Percentiles rank a stretch among this genome's conserved stretches.
phyloP scores from a whole-genome alignment of 1,140 invertebrate species.

The Planococcus citri region DNA sequence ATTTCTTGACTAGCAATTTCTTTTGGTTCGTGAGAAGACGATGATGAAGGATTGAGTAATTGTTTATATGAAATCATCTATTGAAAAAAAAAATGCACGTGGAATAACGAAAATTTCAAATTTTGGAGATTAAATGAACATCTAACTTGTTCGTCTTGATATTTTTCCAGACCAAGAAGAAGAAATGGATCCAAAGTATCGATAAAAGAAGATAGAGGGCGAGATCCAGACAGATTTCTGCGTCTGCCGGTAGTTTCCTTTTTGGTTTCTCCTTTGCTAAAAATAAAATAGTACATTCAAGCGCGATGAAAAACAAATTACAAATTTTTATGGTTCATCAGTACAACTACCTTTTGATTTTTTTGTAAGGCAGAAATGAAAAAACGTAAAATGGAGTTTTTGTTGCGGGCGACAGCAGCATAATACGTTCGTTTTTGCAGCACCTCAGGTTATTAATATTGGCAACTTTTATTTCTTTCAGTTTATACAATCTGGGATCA shows the following conservation, averaged over 20 bases:
- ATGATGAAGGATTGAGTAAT: neutral
- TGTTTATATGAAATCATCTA: conserved; percentile 9
- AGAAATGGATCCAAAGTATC: conserved; percentile 75
- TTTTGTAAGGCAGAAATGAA: conserved; percentile 27
- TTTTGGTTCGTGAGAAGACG: neutral
- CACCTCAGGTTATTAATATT: neutral
- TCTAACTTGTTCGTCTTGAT: conserved; percentile 64
- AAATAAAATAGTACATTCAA: conserved; percentile 27
- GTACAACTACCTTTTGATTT: conserved; percentile 27
- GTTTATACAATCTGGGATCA: neutral
- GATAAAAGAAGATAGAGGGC: conserved; percentile 69
- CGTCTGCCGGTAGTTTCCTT: conserved; percentile 58
- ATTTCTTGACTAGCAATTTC: neutral
- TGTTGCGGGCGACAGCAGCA: neutral
- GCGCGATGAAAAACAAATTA: conserved; percentile 20
- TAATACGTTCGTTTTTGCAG: conserved; percentile 11
- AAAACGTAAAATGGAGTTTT: conserved; percentile 17
- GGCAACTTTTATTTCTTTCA: neutral
- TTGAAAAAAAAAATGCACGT: neutral
- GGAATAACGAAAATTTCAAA: neutral
- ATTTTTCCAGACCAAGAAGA: conserved; percentile 64
- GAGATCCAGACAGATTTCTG: conserved; percentile 62
- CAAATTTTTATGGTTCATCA: no score
- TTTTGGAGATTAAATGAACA: neutral
- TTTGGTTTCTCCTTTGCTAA: conserved; percentile 50